Evolutionary conservation across 1,140 invertebrate species (phyloP), one percentile per base, ranked within the genome.

Genomic region (Anadara kagoshimensis): DNA sequence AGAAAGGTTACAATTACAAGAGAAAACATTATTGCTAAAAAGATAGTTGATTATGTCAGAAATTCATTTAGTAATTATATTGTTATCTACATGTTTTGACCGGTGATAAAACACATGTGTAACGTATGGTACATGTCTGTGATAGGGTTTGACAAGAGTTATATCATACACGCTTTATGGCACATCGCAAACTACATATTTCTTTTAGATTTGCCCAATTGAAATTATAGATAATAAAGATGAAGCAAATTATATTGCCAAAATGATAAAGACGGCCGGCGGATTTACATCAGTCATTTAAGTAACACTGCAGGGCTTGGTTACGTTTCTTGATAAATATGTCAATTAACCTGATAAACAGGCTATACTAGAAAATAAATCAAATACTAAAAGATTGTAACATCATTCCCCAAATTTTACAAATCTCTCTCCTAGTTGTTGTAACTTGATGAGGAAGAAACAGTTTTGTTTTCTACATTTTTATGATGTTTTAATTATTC

Each of bases 261-360:
- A 61, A 58, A 53, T 61, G 67, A 69, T 69, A 69, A 69, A 57
- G 47, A 75, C 67, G 73, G 29, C 29, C 29, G 29, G 29, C 29
- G 7, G 29, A 36, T 36, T 36, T 36, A 36, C 29, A 36, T 75
- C 73, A 75, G 66, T 75, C 73, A 75, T 22, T 49, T 56, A 24
- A 51, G 47, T 26, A 69, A 36, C 29, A 36, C 24, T 53, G 47
- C 56, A 58, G 73, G 73, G 73, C 73, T 75, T 75, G 73, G 73
- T 65, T 69, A 63, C 51, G 49, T 62, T 69, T 58, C 20, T 26
- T 65, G 67, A 69, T 69, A 75, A 75, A 69, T 43, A 61, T 65
- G 73, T 75, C 73, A 75, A 69, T 75, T 75, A 75, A 51, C 29
- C 51, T 62, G 66, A 69, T 69, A 69, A 67, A 65, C 65, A 62